Base-by-base conservation (phyloP, 2,888 invertebrate species). In the Diaperis boleti region DNA sequence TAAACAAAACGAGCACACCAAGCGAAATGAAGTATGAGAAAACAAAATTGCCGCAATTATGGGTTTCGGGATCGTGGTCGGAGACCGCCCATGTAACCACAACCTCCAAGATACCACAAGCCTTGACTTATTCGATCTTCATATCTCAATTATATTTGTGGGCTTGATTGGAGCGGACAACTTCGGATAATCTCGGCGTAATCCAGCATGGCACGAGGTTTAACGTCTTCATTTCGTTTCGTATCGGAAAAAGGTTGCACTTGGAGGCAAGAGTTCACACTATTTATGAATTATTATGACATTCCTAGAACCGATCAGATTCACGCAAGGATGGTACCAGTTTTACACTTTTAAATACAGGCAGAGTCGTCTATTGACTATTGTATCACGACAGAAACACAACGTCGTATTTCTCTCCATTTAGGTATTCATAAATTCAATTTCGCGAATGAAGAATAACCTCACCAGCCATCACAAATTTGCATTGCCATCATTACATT, bases 11-110 rank as follows among this genome's bases (percentile, higher is more conserved):
- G 72, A 77, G 74, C 74, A 76, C 71, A 69, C 71, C 73, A 69
- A 76, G 71, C 71, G 74, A 75, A 72, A 77, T 78, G 76, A 77
- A 78, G 77, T 78, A 78, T 78, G 78, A 78, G 78, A 78, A 78
- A 77, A 78, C 74, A 74, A 79, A 79, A 79, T 79, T 79, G 78
- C 79, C 74, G 77, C 79, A 79, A 79, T 79, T 79, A 79, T 72
- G 73, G 79, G 79, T 79, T 79, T 79, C 73, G 77, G 76, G 74
- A 76, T 76, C 76, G 76, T 77, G 78, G 76, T 72, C 72, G 72
- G 65, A 75, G 76, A 75, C 79, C 80, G 80, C 80, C 79, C 79
- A 79, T 78, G 78, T 79, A 80, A 80, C 78, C 78, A 79, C 78
- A 79, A 76, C 74, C 75, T 75, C 69, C 69, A 66, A 67, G 72